Base-by-base conservation (phyloP, 2,888 invertebrate species). In the Odontomyia ornata region DNA sequence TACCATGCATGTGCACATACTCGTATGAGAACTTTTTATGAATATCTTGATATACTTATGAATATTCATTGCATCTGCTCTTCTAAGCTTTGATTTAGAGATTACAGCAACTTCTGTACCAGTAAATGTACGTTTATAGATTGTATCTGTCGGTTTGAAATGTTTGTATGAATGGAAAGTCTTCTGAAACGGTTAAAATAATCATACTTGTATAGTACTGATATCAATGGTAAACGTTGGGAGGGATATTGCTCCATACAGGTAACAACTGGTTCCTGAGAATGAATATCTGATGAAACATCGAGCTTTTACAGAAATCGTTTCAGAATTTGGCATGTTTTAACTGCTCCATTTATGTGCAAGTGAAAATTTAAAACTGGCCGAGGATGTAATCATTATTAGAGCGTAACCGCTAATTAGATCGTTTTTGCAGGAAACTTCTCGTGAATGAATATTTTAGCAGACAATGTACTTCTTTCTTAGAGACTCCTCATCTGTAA, bases 1-100 rank as follows among this genome's bases (percentile, higher is more conserved):
- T 4, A 52, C 4, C 13, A 15, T 36, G 9, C 36, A 36, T 9
- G 36, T 36, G 9, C 36, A 36, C 9, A 9, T 5, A 9, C 36
- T 5, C 36, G 9, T 36, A 36, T 36, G 36, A 9, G 9, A 36
- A 36, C 36, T 36, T 36, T 36, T 36, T 36, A 36, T 36, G 36
- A 36, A 9, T 36, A 5, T 36, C 5, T 36, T 36, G 5, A 36
- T 36, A 36, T 36, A 36, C 36, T 36, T 36, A 36, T 36, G 36
- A 36, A 36, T 52, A 52, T 52, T 18, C 52, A 52, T 52, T 52
- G 18, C 52, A 52, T 52, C 52, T 52, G 52, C 52, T 52, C 52
- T 9, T 36, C 36, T 36, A 5, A 18, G 52, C 18, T 52, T 52
- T 52, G 52, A 52, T 52, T 52, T 52, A 52, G 52, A 52, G 52